Base-by-base conservation (phyloP, 2,113 vertebrate species). In the Stomatorhinus ivindoensis region DNA sequence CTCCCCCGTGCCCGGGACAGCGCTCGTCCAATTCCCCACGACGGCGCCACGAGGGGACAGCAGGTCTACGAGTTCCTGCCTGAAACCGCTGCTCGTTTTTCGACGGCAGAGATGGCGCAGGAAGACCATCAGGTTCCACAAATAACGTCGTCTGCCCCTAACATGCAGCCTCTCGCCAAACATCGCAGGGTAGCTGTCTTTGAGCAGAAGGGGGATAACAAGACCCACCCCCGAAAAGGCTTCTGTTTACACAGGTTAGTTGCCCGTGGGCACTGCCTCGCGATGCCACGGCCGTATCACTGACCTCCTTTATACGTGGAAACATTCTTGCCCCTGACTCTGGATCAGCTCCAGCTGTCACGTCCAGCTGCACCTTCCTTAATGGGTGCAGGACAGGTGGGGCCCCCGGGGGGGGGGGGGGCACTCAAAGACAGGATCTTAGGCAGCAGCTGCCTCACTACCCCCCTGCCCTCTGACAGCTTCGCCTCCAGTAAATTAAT, bases 361-460 rank as follows among this genome's bases (percentile, higher is more conserved):
- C 88, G 53, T 92, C 42, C 58, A 76, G 58, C 87, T 88, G 90
- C 91, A 73, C 89, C 89, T 46, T 53, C 17, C 7, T 27, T 53
- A 87, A 92, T 91, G 91, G 92, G 88, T 90, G 61, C n/a, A 88
- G 73, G 91, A 90, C 95, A 95, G 95, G 95, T 95, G 94, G 94
- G 89, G 93, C 91, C 51, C 89, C 9, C 24, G 15, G 21, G 7
- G 58, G 8, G 24, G 13, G 24, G 9, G 10, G 24, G 90, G 27
- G 69, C 65, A 88, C 91, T 89, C 87, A 88, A 88, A 91, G 55
- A 82, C 69, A 88, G 90, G 90, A 80, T 89, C 91, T 89, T 42
- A 69, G 73, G 90, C 91, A 93, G 92, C 95, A 95, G 94, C 94
- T 94, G 95, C 90, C 89, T 48, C 27, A 1, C 89, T 87, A 80